Evolutionary conservation across 2,113 vertebrate species (phyloP).

Genomic region (Rhea americana): DNA sequence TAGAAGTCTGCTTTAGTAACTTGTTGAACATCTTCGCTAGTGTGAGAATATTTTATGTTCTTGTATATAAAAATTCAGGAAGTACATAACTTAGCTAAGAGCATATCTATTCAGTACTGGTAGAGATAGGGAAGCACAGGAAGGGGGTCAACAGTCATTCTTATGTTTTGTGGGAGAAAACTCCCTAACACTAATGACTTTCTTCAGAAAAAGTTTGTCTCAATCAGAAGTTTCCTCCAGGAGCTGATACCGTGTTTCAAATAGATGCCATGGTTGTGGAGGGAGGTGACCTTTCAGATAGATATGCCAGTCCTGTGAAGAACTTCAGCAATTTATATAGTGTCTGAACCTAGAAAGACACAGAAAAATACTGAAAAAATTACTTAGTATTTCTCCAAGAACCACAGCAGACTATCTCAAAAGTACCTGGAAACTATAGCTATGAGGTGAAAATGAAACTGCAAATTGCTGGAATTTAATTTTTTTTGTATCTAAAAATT

Average conservation of each 20-base stretch:
- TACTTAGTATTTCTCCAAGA: fast-evolving
- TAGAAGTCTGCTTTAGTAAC: neutral
- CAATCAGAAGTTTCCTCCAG: fast-evolving
- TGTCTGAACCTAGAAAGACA: neutral
- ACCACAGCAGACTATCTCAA: neutral
- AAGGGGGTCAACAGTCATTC: fast-evolving
- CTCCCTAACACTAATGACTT: neutral
- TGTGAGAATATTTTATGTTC: fast-evolving
- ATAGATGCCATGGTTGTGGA: too few species aligned
- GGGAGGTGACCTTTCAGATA: neutral
- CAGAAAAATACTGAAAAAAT: neutral
- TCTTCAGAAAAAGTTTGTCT: neutral
- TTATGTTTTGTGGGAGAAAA: neutral
- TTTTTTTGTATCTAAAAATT: neutral
- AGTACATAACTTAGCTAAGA: fast-evolving
- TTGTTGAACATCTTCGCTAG: neutral
- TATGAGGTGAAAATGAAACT: neutral
- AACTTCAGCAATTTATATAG: fast-evolving
- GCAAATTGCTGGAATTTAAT: neutral
- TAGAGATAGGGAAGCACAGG: neutral
- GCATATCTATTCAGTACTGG: fast-evolving
- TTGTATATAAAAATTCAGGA: neutral
- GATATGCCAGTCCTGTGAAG: fast-evolving
- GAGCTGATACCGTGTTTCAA: neutral
- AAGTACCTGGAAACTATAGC: neutral